Evolutionary conservation across 1,140 invertebrate genomes (phyloP).

Genomic region (Microplitis mediator): DNA sequence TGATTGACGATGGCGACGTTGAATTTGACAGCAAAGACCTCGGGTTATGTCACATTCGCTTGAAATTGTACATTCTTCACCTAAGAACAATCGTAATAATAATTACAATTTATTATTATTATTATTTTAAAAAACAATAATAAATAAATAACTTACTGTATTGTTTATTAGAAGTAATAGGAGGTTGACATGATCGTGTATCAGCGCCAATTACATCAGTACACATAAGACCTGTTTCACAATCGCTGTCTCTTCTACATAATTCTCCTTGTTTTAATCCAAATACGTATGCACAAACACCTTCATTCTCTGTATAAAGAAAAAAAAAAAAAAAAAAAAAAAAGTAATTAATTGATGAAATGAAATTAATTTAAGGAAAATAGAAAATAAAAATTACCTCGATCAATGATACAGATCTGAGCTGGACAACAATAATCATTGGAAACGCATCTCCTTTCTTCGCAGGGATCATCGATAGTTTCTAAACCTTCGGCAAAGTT

Average conservation of each 20-base stretch:
- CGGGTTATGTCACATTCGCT: constrained; percentile 84
- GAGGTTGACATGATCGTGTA: constrained; percentile 78
- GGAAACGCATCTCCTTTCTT: constrained; percentile 69
- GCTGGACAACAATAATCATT: constrained; percentile 81
- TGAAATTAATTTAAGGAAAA: not conserved
- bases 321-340: constrained; percentile 23
- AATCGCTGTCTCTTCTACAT: constrained; percentile 76
- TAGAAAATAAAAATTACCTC: constrained; percentile 59
- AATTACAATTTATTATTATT: not conserved
- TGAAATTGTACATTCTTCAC: constrained; percentile 82
- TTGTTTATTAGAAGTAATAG: constrained; percentile 75
- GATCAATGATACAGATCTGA: constrained; percentile 75
- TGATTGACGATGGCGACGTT: constrained; percentile 82
- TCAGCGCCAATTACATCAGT: constrained; percentile 66
- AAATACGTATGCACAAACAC: constrained; percentile 74
- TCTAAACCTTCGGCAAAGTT: constrained; percentile 53
- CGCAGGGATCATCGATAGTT: constrained; percentile 66
- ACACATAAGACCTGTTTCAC: constrained; percentile 76
- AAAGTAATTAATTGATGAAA: constrained; percentile 19
- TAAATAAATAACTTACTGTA: constrained; percentile 66
- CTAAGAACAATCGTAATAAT: constrained; percentile 54
- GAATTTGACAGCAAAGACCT: constrained; percentile 86
- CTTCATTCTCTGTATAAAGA: constrained; percentile 60
- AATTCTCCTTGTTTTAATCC: constrained; percentile 76
- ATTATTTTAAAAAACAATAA: not conserved